phyloP scores from a whole-genome alignment of 2,113 vertebrate species.

The Cygnus atratus region DNA sequence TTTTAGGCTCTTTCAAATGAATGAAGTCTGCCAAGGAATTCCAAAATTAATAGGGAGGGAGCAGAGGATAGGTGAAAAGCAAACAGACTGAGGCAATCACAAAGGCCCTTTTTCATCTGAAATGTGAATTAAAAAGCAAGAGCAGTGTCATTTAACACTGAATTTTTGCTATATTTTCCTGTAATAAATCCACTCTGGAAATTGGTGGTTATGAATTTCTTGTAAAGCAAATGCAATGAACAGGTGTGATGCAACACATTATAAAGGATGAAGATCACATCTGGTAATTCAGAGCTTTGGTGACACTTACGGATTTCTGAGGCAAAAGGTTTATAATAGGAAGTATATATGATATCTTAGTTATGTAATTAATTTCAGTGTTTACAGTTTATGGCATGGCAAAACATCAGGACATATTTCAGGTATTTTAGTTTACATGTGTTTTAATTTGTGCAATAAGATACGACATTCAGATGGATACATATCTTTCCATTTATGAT shows the following conservation, averaged over 20 bases:
- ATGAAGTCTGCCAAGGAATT: not conserved
- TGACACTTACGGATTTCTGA: not conserved
- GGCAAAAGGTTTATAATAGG: not conserved
- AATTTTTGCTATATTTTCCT: not conserved
- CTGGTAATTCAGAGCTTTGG: not conserved
- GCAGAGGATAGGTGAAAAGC: not conserved
- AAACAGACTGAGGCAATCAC: not conserved
- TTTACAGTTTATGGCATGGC: not conserved
- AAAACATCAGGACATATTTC: not conserved
- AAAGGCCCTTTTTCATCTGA: not conserved
- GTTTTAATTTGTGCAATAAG: not conserved
- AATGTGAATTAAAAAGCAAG: not conserved
- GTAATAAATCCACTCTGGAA: not conserved
- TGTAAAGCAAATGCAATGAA: not conserved
- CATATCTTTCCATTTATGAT: not conserved
- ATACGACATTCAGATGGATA: not conserved
- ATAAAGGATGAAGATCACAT: not conserved
- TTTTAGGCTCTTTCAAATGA: not conserved
- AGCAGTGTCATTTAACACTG: not conserved
- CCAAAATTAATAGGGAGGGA: not conserved
- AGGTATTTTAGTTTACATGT: not conserved
- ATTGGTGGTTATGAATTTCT: not conserved
- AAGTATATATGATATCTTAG: not conserved
- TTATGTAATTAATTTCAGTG: not conserved
- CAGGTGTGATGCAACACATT: not conserved